Conservation (phyloP, 2,888 invertebrate genomes). For the Bellardia bayeri region DNA sequence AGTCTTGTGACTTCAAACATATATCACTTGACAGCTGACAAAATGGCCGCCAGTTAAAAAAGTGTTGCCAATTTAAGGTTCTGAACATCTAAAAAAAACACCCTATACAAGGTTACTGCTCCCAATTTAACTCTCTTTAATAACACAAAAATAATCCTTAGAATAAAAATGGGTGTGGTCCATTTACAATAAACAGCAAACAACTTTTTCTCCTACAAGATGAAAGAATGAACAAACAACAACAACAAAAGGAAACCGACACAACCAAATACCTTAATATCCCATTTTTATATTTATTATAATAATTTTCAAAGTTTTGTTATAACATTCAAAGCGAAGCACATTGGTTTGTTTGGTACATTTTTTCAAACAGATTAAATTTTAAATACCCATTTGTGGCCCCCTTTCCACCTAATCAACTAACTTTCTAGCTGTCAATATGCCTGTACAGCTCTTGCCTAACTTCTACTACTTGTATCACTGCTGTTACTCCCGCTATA, state of each 20-base stretch:
- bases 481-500: background rate
- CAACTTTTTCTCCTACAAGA: conserved; percentile 29
- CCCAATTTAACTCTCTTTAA: conserved; percentile 59
- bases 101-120: conserved; percentile 59
- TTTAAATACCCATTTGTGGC: conserved; percentile 15
- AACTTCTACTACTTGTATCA: background rate
- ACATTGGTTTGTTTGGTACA: conserved; percentile 7
- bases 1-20: too few relatives aligned
- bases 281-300: conserved; percentile 28
- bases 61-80: too few relatives aligned
- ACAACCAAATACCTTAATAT: conserved; percentile 48
- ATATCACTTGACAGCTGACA: too few relatives aligned
- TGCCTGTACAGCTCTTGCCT: background rate
- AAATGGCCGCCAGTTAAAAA: too few relatives aligned
- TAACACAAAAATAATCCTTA: conserved; percentile 53
- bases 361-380: conserved; percentile 27
- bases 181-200: conserved; percentile 40
- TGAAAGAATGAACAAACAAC: conserved; percentile 2
- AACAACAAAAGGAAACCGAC: background rate
- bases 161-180: conserved; percentile 70
- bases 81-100: too few relatives aligned
- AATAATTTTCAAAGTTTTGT: conserved; percentile 39
- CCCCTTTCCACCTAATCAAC: background rate
- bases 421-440: background rate
- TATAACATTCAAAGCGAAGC: background rate